A percentile compares a stretch with the other conserved stretches of the same genome.
phyloP scores from a whole-genome alignment of 2,888 invertebrate species.

The Rutpela maculata region DNA sequence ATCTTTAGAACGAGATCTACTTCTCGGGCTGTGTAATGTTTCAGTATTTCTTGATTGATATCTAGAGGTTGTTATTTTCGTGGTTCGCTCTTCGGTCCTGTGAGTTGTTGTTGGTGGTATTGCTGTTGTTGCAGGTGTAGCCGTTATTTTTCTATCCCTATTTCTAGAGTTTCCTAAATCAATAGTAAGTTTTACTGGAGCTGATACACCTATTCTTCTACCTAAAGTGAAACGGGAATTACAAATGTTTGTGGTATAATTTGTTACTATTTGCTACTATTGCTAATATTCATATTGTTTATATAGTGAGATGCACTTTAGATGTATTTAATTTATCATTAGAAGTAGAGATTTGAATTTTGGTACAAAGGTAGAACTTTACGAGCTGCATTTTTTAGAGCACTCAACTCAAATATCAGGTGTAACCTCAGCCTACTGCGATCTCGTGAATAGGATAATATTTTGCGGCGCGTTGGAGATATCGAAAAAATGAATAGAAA shows the following conservation, averaged over 20 bases:
- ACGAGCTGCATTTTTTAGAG: no score
- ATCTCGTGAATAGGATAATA: no score
- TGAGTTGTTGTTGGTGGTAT: slow-evolving; percentile 6
- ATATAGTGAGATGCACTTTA: no score
- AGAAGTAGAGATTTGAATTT: no score
- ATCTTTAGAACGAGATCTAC: slow-evolving; percentile 39
- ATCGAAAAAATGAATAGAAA: no score
- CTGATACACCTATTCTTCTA: slow-evolving; percentile 35
- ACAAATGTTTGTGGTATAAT: not conserved
- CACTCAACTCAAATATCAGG: no score
- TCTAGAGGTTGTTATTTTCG: slow-evolving; percentile 1
- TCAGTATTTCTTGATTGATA: slow-evolving; percentile 20
- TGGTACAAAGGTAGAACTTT: no score
- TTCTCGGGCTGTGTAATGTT: not conserved
- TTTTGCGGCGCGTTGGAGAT: no score
- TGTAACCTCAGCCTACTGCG: no score
- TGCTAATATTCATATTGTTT: no score
- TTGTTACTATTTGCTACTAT: not conserved
- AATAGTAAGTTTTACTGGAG: slow-evolving; percentile 54
- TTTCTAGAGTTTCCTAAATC: slow-evolving; percentile 45
- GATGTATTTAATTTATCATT: no score
- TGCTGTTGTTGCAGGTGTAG: slow-evolving; percentile 10
- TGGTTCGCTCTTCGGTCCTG: slow-evolving; percentile 21
- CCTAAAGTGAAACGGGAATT: slow-evolving; percentile 46
- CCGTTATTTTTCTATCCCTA: slow-evolving; percentile 32